Percentiles rank a stretch among this genome's conserved stretches.
Conservation (phyloP, 37 sponge, comb jelly and placozoan species). For the Oscarella lobularis region DNA sequence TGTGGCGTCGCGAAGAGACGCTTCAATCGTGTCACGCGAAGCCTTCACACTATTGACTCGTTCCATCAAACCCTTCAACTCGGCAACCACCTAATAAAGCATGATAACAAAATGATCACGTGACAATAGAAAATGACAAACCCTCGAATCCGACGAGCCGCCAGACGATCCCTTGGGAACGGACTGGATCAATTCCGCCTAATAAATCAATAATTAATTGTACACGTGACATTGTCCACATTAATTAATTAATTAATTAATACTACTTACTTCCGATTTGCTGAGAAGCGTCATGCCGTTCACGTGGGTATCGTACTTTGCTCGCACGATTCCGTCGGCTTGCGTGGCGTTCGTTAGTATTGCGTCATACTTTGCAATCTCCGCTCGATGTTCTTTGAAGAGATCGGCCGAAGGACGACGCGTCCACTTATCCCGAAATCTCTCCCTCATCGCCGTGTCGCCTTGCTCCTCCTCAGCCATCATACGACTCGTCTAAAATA, state of each 20-base stretch:
- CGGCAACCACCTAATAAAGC: constrained; percentile 42
- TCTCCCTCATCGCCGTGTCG: constrained; percentile 47
- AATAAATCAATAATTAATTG: neutral
- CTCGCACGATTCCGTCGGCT: constrained; percentile 68
- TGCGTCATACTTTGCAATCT: constrained; percentile 31
- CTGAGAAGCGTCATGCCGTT: constrained; percentile 47
- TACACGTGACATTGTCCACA: neutral
- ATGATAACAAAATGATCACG: no score
- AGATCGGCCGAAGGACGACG: constrained; percentile 62
- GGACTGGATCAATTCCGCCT: neutral
- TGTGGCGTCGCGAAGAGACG: constrained; percentile 41
- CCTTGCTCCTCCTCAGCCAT: constrained; percentile 84
- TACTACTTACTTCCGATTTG: neutral
- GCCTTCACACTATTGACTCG: constrained; percentile 67
- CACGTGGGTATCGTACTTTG: constrained; percentile 53
- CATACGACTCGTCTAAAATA: constrained; percentile 50
- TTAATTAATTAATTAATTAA: no score
- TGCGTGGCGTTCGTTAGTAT: constrained; percentile 39
- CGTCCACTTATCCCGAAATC: constrained; percentile 75
- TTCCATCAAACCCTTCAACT: constrained; percentile 67
- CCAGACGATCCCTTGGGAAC: neutral
- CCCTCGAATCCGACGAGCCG: constrained; percentile 43
- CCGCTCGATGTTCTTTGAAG: constrained; percentile 45
- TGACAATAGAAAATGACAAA: constrained; percentile 6
- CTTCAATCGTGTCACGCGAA: constrained; percentile 60